These are phyloP conservation scores for Drosophila suboccidentalis DNA, from an alignment of 2,888 invertebrate species.

Conservation along the genomic window DNA sequence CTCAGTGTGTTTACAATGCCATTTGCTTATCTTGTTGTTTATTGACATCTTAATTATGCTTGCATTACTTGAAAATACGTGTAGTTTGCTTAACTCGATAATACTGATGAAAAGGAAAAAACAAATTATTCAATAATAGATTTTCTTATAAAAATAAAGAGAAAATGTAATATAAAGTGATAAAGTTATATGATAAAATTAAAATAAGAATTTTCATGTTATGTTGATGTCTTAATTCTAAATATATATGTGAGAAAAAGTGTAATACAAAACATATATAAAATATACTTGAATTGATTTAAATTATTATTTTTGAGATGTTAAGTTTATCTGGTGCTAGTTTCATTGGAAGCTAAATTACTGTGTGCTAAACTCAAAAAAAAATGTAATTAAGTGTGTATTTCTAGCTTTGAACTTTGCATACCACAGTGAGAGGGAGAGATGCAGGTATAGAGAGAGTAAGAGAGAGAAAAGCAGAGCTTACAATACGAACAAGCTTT, in stretches of 20 bases:
- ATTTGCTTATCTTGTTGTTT: not conserved
- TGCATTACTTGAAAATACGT: not conserved
- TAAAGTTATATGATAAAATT: not conserved
- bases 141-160: not conserved
- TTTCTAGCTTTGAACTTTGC: conserved; percentile 28
- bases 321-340: no score
- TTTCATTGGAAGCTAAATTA: no score
- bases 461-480: no score
- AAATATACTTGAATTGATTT: no score
- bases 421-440: not conserved
- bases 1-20: conserved; percentile 1
- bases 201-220: not conserved
- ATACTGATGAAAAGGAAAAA: not conserved
- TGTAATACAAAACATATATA: no score
- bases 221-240: not conserved
- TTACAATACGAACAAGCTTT: conserved; percentile 43
- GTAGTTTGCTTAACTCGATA: not conserved
- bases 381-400: conserved; percentile 45
- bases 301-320: no score
- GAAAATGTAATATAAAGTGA: not conserved
- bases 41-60: not conserved
- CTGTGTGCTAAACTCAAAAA: no score
- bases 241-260: not conserved
- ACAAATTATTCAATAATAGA: not conserved
- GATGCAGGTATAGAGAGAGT: no score